Conservation (phyloP, 2,888 invertebrate genomes). For the Falcaria lacertinaria region DNA sequence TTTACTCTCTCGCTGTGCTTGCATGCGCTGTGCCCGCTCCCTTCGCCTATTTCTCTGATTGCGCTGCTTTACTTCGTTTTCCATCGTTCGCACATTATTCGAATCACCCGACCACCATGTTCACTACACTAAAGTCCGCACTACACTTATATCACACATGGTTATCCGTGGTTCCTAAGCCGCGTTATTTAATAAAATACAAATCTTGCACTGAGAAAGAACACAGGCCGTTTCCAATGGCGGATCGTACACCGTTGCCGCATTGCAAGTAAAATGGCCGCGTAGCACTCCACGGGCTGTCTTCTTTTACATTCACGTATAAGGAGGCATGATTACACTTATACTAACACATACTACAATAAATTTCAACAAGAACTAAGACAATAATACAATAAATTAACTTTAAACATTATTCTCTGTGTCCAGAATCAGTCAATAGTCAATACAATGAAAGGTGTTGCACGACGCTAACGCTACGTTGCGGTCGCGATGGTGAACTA, state of each 20-base stretch:
- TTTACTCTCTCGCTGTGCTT: conserved; percentile 89
- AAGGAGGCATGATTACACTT: conserved; percentile 75
- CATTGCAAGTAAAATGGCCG: conserved; percentile 87
- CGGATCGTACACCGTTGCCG: conserved; percentile 86
- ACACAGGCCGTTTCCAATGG: conserved; percentile 86
- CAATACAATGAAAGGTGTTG: conserved; percentile 87
- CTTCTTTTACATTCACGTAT: conserved; percentile 76
- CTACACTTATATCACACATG: conserved; percentile 79
- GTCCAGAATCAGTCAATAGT: conserved; percentile 84
- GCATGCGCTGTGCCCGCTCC: conserved; percentile 95
- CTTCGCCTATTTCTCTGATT: conserved; percentile 91
- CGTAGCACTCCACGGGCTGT: conserved; percentile 79
- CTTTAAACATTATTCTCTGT: conserved; percentile 82
- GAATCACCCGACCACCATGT: conserved; percentile 80
- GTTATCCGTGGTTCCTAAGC: conserved; percentile 73
- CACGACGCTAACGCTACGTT: conserved; percentile 81
- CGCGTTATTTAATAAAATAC: conserved; percentile 73
- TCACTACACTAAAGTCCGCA: conserved; percentile 80
- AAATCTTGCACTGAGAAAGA: conserved; percentile 82
- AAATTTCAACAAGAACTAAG: conserved; percentile 73
- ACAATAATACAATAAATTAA: conserved; percentile 81
- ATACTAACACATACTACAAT: conserved; percentile 72
- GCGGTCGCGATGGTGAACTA: conserved; percentile 80
- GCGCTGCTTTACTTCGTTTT: conserved; percentile 91
- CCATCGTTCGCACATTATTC: conserved; percentile 85